Conservation (phyloP, 2,113 vertebrate species). For the Pseudopipra pipra region DNA sequence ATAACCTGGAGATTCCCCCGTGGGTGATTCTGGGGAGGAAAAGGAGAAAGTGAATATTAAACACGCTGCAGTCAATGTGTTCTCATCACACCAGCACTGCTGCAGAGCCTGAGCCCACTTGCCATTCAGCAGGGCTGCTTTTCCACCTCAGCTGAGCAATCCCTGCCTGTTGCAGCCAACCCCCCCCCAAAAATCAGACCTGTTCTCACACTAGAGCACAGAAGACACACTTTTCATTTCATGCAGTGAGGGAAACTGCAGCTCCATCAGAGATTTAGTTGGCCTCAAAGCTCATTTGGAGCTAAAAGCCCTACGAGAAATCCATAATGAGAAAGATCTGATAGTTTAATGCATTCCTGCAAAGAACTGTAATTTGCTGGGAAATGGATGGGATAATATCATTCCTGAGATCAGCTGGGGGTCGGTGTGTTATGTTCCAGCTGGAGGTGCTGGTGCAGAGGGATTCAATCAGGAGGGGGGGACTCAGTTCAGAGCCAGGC, state of each 20-base stretch:
- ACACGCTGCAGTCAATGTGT: not conserved
- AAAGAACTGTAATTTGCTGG: constrained; percentile 2
- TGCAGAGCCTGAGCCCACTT: not conserved
- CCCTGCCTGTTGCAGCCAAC: not conserved
- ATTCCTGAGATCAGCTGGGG: not conserved
- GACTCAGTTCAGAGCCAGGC: not conserved
- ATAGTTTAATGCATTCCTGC: constrained; percentile 46
- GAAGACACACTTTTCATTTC: not conserved
- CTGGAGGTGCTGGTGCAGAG: not conserved
- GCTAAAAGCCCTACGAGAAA: constrained; percentile 38
- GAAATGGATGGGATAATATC: constrained; percentile 24
- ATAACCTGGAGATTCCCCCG: not conserved
- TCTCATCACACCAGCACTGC: not conserved
- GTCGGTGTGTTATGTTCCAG: not conserved
- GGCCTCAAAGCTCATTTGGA: constrained; percentile 49
- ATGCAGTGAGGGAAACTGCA: not conserved
- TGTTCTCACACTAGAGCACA: not conserved
- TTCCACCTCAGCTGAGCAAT: not conserved
- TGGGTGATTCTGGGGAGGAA: not conserved
- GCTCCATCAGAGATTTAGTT: not conserved
- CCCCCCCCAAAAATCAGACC: not conserved
- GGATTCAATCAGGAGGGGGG: not conserved
- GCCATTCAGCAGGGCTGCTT: not conserved
- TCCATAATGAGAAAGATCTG: constrained; percentile 22
- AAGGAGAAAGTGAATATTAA: not conserved